A percentile compares a stretch with the other conserved stretches of the same genome.
These are phyloP conservation scores for Muscidifurax raptorellus DNA, from an alignment of 1,140 invertebrate species.

Conservation along the genomic window DNA sequence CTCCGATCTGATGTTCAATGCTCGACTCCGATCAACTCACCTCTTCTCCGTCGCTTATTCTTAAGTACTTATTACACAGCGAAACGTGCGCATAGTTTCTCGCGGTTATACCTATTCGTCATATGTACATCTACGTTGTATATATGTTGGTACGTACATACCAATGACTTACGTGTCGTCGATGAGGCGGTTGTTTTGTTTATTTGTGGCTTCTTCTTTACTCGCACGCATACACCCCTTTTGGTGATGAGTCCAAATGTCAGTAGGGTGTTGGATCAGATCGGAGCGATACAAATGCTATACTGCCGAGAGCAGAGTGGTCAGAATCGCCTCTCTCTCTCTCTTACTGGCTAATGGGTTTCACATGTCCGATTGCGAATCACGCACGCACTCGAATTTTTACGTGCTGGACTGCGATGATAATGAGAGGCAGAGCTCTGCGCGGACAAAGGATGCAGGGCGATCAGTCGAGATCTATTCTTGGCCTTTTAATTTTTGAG, in stretches of 20 bases:
- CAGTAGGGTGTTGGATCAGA: conserved; percentile 38
- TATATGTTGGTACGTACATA: no score
- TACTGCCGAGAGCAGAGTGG: not conserved
- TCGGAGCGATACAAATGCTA: not conserved
- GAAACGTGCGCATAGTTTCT: not conserved
- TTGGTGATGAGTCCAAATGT: conserved; percentile 38
- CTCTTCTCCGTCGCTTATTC: not conserved
- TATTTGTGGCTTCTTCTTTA: conserved; percentile 19
- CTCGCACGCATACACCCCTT: conserved; percentile 12
- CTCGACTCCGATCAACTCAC: not conserved
- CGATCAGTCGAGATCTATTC: not conserved
- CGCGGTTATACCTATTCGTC: not conserved
- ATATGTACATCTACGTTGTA: not conserved
- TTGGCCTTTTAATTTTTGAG: conserved; percentile 6
- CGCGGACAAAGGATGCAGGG: not conserved
- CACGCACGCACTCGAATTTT: not conserved
- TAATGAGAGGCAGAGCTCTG: not conserved
- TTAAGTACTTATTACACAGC: not conserved
- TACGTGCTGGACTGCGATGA: not conserved
- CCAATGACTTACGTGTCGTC: not conserved
- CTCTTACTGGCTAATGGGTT: not conserved
- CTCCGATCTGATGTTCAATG: not conserved
- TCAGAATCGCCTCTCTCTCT: not conserved
- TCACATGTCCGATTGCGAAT: not conserved
- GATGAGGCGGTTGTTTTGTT: conserved; percentile 14